Conservation (phyloP, 1,140 invertebrate genomes). For the Ganaspis sp. region DNA sequence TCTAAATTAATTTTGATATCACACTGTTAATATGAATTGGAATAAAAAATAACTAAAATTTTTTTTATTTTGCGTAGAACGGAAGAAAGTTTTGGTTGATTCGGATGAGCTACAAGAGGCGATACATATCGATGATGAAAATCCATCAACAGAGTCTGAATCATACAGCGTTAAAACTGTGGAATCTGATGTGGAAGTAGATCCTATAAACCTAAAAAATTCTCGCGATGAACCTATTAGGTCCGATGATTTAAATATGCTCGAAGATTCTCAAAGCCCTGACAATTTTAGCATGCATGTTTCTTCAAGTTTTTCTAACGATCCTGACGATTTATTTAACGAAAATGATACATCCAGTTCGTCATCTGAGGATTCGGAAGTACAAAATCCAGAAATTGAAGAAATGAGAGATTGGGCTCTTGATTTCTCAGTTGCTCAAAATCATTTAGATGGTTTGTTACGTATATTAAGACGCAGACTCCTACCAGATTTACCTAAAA, state of each 20-base stretch:
- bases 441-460: constrained; percentile 36
- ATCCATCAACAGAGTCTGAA: background rate
- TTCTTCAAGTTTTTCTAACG: too few species aligned
- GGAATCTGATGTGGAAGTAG: too few species aligned
- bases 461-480: constrained; percentile 32
- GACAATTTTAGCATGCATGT: background rate
- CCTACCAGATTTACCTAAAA: constrained; percentile 37
- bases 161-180: background rate
- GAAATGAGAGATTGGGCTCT: constrained; percentile 34
- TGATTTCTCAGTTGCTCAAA: constrained; percentile 1
- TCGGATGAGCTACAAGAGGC: background rate
- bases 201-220: background rate
- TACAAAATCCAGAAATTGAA: constrained; percentile 10
- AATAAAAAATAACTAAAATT: too few species aligned
- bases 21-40: too few species aligned
- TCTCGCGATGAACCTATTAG: background rate
- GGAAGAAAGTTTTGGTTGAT: too few species aligned
- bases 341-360: background rate
- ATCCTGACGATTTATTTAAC: background rate
- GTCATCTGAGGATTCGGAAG: background rate
- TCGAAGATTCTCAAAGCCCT: background rate
- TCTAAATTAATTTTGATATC: too few species aligned
- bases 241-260: background rate
- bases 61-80: too few species aligned
- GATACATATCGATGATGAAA: background rate